Conservation (phyloP, 1,140 invertebrate genomes). For the Scaptomyza graminum region DNA sequence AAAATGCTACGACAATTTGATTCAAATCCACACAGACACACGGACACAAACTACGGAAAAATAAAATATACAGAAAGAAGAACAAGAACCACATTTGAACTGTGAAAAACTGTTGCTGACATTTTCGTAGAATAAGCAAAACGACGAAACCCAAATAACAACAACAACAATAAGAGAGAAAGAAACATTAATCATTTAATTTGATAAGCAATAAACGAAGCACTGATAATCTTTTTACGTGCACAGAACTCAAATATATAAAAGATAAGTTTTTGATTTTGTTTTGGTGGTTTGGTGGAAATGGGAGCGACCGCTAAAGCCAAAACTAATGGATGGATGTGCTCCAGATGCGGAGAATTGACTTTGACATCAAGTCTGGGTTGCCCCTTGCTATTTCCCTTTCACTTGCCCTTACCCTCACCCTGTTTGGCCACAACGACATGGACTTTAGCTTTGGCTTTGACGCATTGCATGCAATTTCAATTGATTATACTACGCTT, state of each 20-base stretch:
- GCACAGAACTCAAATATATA: conserved; percentile 26
- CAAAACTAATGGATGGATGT: conserved; percentile 36
- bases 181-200: conserved; percentile 78
- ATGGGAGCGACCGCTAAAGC: conserved; percentile 19
- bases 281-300: conserved; percentile 3
- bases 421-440: neutral
- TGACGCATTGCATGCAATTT: conserved; percentile 72
- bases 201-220: conserved; percentile 78
- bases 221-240: conserved; percentile 72
- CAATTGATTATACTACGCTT: conserved; percentile 73
- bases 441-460: conserved; percentile 33
- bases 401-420: neutral
- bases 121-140: conserved; percentile 48
- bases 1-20: conserved; percentile 69
- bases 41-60: conserved; percentile 19
- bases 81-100: conserved; percentile 47
- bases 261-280: neutral
- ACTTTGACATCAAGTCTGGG: conserved; percentile 2
- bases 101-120: conserved; percentile 70
- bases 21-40: conserved; percentile 35
- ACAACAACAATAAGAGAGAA: conserved; percentile 1
- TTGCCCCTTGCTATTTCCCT: conserved; percentile 10
- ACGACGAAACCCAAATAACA: conserved; percentile 7
- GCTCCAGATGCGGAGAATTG: conserved; percentile 2
- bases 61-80: conserved; percentile 9